phyloP scores from a whole-genome alignment of 1,140 invertebrate genomes.

The Uloborus diversus region DNA sequence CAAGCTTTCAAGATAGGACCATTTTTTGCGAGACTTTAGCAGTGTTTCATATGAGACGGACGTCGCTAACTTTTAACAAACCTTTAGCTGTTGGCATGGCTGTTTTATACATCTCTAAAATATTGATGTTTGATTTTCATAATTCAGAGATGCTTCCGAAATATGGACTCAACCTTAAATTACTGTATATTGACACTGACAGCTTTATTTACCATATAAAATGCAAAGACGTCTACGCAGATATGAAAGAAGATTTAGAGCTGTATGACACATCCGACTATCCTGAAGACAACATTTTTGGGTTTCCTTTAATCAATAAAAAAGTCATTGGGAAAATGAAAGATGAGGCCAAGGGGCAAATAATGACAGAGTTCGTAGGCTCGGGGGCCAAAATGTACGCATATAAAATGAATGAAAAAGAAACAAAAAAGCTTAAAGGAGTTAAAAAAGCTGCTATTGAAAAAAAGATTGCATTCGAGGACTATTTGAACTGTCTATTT shows the following conservation, averaged over 20 bases:
- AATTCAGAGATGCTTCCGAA: background rate
- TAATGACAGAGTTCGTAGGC: slow-evolving; percentile 64
- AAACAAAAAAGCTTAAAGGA: slow-evolving; percentile 11
- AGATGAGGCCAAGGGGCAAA: slow-evolving; percentile 65
- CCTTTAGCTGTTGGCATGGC: slow-evolving; percentile 4
- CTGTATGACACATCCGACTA: slow-evolving; percentile 57
- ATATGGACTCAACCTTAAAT: slow-evolving; percentile 52
- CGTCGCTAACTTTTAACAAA: slow-evolving; percentile 9
- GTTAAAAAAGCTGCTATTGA: background rate
- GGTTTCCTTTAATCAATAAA: slow-evolving; percentile 63
- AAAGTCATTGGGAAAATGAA: slow-evolving; percentile 68
- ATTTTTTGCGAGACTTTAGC: background rate
- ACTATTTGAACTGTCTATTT: background rate
- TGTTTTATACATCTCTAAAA: slow-evolving; percentile 20
- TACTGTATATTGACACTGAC: slow-evolving; percentile 58
- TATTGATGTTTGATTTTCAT: slow-evolving; percentile 15
- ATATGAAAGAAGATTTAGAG: slow-evolving; percentile 22
- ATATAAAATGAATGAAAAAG: background rate
- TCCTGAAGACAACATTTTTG: slow-evolving; percentile 20
- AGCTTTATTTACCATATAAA: slow-evolving; percentile 53
- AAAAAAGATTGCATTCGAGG: background rate
- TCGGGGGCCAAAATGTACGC: slow-evolving; percentile 63
- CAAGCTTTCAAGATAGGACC: background rate
- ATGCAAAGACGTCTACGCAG: slow-evolving; percentile 51
- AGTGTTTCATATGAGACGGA: slow-evolving; percentile 9